These are phyloP conservation scores for Coccyzus lansbergi DNA, from an alignment of 2,797 vertebrate species.

Conservation along the genomic window DNA sequence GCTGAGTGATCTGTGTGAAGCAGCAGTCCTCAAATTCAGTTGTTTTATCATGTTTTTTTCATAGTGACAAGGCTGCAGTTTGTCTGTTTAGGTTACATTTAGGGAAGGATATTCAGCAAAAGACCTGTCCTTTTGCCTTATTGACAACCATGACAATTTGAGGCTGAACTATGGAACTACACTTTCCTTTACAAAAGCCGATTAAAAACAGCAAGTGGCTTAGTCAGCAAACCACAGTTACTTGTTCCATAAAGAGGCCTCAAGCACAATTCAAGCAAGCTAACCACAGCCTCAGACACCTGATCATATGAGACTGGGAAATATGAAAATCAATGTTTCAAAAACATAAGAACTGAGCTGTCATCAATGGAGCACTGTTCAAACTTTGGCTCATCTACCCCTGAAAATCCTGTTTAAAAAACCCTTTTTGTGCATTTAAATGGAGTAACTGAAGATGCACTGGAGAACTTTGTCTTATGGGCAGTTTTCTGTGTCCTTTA, in stretches of 20 bases:
- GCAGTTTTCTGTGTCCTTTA: not conserved
- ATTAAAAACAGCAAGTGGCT: conserved; percentile 18
- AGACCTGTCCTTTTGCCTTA: not conserved
- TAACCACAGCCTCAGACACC: conserved; percentile 40
- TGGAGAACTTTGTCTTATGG: not conserved
- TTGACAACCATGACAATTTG: not conserved
- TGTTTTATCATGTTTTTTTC: not conserved
- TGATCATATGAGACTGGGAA: conserved; percentile 25
- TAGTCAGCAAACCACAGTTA: conserved; percentile 56
- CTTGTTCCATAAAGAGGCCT: conserved; percentile 10
- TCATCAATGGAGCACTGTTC: conserved; percentile 41
- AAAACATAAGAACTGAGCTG: not conserved
- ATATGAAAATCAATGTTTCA: conserved; percentile 44
- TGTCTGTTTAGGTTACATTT: conserved; percentile 18
- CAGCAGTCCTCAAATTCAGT: not conserved
- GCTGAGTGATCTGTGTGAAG: not conserved
- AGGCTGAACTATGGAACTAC: conserved; percentile 22
- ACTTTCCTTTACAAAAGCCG: conserved; percentile 48
- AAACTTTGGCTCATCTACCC: not conserved
- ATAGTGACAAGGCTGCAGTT: not conserved
- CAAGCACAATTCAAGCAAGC: not conserved
- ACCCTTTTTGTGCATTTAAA: not conserved
- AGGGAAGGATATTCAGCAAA: conserved; percentile 2
- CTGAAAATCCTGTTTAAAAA: conserved; percentile 16
- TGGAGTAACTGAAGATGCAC: not conserved